Percentiles rank a stretch among this genome's conserved stretches.
Conservation (phyloP, 2,113 vertebrate genomes). For the Picathartes gymnocephalus region DNA sequence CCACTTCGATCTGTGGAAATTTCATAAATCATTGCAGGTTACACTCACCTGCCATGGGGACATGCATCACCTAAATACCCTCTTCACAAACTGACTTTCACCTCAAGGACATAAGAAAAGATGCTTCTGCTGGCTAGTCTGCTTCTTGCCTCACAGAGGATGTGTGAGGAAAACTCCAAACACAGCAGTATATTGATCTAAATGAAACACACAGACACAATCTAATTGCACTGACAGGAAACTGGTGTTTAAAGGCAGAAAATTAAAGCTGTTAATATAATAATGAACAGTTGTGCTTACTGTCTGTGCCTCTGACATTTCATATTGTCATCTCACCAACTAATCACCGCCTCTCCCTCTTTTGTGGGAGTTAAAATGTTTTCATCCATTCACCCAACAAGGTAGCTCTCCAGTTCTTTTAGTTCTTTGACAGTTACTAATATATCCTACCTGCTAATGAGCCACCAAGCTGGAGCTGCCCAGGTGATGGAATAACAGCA, state of each 20-base stretch:
- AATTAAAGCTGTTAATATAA: slow-evolving; percentile 69
- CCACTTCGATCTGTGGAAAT: background rate
- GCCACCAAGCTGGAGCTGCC: background rate
- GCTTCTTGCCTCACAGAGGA: background rate
- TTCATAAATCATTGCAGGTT: slow-evolving; percentile 50
- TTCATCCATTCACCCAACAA: slow-evolving; percentile 50
- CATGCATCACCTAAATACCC: slow-evolving; percentile 26
- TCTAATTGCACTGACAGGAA: slow-evolving; percentile 59
- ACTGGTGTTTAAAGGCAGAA: slow-evolving; percentile 68
- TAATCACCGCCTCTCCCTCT: slow-evolving; percentile 52
- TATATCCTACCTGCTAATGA: slow-evolving; percentile 58
- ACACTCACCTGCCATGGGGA: background rate
- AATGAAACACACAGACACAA: slow-evolving; percentile 54
- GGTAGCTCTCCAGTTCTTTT: slow-evolving; percentile 30
- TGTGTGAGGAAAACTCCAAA: slow-evolving; percentile 30
- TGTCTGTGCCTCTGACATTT: slow-evolving; percentile 63
- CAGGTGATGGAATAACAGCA: background rate
- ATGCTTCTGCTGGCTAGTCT: background rate
- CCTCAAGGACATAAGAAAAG: slow-evolving; percentile 29
- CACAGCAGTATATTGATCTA: slow-evolving; percentile 54
- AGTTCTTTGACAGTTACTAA: slow-evolving; percentile 42
- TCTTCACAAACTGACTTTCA: slow-evolving; percentile 28
- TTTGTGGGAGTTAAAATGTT: slow-evolving; percentile 62
- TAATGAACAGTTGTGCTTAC: slow-evolving; percentile 69
- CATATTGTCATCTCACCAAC: slow-evolving; percentile 60